phyloP scores from a whole-genome alignment of 1,140 invertebrate species.

The Lasioglossum baleicum region DNA sequence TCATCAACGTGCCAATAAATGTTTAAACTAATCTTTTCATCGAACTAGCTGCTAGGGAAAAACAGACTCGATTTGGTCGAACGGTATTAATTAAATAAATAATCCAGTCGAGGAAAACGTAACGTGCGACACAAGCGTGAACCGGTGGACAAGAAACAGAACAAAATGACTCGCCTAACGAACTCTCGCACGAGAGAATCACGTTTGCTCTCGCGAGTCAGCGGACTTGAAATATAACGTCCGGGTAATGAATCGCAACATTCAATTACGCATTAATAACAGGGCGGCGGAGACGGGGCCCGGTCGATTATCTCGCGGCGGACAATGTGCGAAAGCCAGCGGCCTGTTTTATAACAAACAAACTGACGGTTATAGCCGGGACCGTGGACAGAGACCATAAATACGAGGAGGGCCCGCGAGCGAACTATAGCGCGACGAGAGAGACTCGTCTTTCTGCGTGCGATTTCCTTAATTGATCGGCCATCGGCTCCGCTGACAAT shows the following conservation, averaged over 20 bases:
- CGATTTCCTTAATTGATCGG: constrained; percentile 38
- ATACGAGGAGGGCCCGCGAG: constrained; percentile 38
- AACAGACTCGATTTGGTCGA: too few species aligned
- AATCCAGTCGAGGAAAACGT: too few species aligned
- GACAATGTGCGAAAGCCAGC: constrained; percentile 60
- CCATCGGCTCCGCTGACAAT: constrained; percentile 13
- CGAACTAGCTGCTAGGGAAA: too few species aligned
- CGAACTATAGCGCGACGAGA: not conserved
- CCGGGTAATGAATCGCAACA: constrained; percentile 67
- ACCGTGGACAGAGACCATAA: constrained; percentile 56
- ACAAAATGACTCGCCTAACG: not conserved
- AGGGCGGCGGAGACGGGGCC: constrained; percentile 55
- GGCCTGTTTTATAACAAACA: constrained; percentile 51
- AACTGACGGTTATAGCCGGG: constrained; percentile 50
- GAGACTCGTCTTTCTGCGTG: constrained; percentile 27
- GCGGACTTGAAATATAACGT: constrained; percentile 57
- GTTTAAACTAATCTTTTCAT: too few species aligned
- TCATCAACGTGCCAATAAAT: too few species aligned
- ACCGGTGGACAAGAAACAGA: not conserved
- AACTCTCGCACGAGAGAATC: too few species aligned
- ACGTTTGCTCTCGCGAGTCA: not conserved
- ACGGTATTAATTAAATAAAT: too few species aligned
- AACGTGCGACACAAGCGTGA: not conserved
- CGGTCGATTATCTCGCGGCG: constrained; percentile 62
- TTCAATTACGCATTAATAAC: constrained; percentile 73